Percentiles rank a stretch among this genome's conserved stretches.
Conservation (phyloP, 1,140 invertebrate genomes). For the Meloidogyne hapla region DNA sequence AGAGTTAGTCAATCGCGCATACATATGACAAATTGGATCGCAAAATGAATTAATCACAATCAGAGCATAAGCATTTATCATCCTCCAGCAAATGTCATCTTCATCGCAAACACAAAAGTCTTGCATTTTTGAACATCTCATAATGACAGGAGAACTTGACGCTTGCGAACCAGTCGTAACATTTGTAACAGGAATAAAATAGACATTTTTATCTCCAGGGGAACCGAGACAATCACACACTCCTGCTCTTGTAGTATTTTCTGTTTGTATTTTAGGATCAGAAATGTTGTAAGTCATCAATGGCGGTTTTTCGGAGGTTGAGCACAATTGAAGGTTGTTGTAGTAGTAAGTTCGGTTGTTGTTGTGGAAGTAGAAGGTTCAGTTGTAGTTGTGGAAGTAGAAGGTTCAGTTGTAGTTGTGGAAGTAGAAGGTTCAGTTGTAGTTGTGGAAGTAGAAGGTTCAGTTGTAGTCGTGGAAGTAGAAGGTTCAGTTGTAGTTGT, state of each 20-base stretch:
- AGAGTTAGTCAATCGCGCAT: neutral
- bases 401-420: no score
- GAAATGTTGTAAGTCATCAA: neutral
- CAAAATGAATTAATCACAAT: slow-evolving; percentile 13
- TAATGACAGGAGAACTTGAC: neutral
- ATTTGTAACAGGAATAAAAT: neutral
- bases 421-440: no score
- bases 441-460: no score
- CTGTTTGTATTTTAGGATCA: neutral
- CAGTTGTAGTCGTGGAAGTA: neutral
- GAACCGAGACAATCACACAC: neutral
- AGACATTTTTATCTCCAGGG: neutral
- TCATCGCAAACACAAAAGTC: slow-evolving; percentile 12
- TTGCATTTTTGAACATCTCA: slow-evolving; percentile 4
- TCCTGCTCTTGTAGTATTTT: neutral
- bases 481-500: neutral
- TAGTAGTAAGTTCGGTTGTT: neutral
- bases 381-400: neutral
- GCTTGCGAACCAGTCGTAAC: neutral
- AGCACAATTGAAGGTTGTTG: neutral
- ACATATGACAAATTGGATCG: slow-evolving; percentile 5
- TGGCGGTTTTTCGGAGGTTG: neutral
- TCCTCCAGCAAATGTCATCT: neutral
- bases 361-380: neutral
- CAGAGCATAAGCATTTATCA: neutral